Evolutionary conservation across 2,797 vertebrate species (phyloP), one percentile per base, ranked within the genome.

Genomic region (Cossypha niveicapilla): DNA sequence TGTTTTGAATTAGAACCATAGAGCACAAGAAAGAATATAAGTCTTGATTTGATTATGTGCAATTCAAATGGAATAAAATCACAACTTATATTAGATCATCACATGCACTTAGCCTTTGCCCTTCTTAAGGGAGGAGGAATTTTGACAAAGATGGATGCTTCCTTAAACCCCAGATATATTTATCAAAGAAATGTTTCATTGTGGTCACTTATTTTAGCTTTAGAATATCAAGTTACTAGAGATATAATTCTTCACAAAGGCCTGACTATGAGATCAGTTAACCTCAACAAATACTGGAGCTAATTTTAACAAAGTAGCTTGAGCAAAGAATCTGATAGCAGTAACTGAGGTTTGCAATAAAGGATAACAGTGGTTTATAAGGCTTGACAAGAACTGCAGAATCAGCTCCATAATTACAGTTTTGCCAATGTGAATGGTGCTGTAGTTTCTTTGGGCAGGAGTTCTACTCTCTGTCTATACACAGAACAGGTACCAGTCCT

Each of bases 1-100:
- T 95, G 88, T 53, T 96, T 92, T 85, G 82, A 95, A 91, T 96
- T 94, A 95, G 28, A 94, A 44, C 47, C 75, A 54, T 62, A 48
- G n/a, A 87, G 22, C 37, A 89, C 39, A 77, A 91, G 63, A 76
- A 84, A 88, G 77, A 87, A 85, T 67, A 85, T 17, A 78, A 44
- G 53, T 86, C 88, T 95, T 95, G 81, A 92, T 91, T 88, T 94
- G 82, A 94, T 96, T 94, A 95, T 37, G 50, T 67, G 60, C 88
- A 91, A 96, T 76, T 92, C 90, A 94, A 85, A 93, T 1, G 18
- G 86, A 92, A 90, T 93, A 92, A 94, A 96, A 93, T 90, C 79
- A 80, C 74, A 70, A 83, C 57, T 83, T 79, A 53, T 34, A 75
- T 90, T 94, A 92, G 86, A 92, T 97, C 93, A 91, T 84, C 62